These are phyloP conservation scores for Morone chrysops DNA, from an alignment of 2,113 vertebrate species.

Conservation along the genomic window DNA sequence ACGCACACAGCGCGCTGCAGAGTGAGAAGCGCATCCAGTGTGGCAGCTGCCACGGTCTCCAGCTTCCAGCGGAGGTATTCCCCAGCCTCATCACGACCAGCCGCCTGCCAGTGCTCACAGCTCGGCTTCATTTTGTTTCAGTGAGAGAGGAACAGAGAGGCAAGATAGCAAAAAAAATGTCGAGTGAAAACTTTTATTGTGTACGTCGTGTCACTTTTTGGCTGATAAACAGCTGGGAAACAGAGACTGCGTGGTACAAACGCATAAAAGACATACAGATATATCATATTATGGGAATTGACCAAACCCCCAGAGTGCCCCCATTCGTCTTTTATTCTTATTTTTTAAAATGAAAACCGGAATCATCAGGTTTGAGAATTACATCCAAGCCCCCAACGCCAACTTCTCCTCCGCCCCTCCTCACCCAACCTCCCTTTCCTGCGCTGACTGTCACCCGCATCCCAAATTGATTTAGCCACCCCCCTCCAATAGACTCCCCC, in stretches of 20 bases:
- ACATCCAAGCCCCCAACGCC: background rate
- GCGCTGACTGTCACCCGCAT: conserved; percentile 41
- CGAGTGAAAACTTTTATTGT: background rate
- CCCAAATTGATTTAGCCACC: conserved; percentile 46
- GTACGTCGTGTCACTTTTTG: background rate
- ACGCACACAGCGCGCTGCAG: background rate
- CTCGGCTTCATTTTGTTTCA: background rate
- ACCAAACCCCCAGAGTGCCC: background rate
- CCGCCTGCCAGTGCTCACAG: background rate
- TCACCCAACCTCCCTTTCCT: conserved; percentile 30
- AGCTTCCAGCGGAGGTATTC: conserved; percentile 62
- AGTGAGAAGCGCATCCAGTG: conserved; percentile 28
- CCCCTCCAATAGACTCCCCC: conserved; percentile 11
- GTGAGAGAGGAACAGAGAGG: background rate
- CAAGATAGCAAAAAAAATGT: background rate
- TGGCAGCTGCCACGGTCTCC: conserved; percentile 50
- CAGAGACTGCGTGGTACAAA: background rate
- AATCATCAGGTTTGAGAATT: background rate
- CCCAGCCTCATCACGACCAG: conserved; percentile 52
- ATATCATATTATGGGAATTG: too few species aligned
- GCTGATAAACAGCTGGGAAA: background rate
- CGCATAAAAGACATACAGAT: background rate
- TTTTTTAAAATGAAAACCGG: too few species aligned
- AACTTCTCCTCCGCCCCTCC: background rate
- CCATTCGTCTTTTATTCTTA: too few species aligned